Evolutionary conservation across 2,113 vertebrate genomes (phyloP).

Genomic region (Leuciscus idus): DNA sequence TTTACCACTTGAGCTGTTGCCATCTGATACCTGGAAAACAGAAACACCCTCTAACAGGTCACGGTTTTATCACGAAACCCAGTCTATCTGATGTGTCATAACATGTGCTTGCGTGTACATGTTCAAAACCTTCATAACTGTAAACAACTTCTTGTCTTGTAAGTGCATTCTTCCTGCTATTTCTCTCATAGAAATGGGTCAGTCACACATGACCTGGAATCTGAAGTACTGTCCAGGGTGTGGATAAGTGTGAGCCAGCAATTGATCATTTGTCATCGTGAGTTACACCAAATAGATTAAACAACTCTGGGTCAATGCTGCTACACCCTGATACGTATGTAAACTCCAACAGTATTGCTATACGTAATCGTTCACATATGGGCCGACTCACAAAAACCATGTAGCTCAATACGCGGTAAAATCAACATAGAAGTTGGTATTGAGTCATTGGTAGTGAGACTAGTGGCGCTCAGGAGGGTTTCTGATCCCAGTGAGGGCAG

Average conservation of each 20-base stretch:
- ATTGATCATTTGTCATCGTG: not conserved
- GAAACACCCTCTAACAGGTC: not conserved
- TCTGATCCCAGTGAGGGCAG: constrained; percentile 63
- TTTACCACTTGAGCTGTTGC: not conserved
- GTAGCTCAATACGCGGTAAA: not conserved
- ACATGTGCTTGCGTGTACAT: constrained; percentile 18
- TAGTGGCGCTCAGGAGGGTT: constrained; percentile 52
- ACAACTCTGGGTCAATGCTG: not conserved
- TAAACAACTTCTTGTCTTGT: constrained; percentile 6
- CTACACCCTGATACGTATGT: not conserved
- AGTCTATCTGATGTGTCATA: constrained; percentile 8
- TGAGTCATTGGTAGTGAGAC: constrained; percentile 26
- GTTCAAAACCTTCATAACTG: not conserved
- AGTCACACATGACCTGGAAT: not conserved
- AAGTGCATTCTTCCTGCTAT: not conserved
- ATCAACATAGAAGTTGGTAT: constrained; percentile 29
- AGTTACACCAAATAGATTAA: not conserved
- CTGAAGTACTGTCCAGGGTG: constrained; percentile 37
- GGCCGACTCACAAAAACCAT: not conserved
- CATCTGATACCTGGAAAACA: not conserved
- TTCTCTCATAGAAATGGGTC: not conserved
- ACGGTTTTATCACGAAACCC: not conserved
- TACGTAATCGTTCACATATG: constrained; percentile 14
- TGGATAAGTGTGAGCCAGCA: constrained; percentile 4
- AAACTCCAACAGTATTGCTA: constrained; percentile 10